Evolutionary conservation across 1,140 invertebrate species (phyloP), one percentile per base, ranked within the genome.

Genomic region (Linepithema humile): DNA sequence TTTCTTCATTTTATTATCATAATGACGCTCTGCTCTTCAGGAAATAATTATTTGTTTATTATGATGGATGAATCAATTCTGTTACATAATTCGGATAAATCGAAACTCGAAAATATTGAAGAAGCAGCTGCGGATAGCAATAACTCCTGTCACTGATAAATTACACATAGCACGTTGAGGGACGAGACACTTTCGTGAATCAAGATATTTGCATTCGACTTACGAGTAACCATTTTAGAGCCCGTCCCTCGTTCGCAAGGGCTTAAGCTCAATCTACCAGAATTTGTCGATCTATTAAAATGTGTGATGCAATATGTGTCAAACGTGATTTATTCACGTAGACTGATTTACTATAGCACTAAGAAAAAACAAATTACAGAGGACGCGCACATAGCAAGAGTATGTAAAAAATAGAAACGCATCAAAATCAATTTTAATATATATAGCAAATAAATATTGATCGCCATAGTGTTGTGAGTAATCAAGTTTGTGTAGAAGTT

Each of bases 381-480:
- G 17, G 29, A n/a, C 17, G 32, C 15, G 59, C 2, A 38, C 29
- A 29, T 20, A 23, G 29, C 29, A 9, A 32, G n/a, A 23, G 26
- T 12, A 40, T 35, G 4, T 48, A 15, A 23, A 62, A 75, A 75
- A 74, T 17, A 50, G 23, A 1, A 3, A 2, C 20, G 29, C 26
- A 23, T 77, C 35, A 64, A 62, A 38, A 48, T 10, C 17, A 2
- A 10, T n/a, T n/a, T n/a, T n/a, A n/a, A n/a, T n/a, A n/a, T n/a
- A n/a, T n/a, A n/a, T n/a, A n/a, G 20, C 7, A 10, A 65, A 77
- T 65, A 23, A 35, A 50, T 77, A 65, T 77, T 65, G 65, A 65
- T 65, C 15, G 74, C 32, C 10, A 26, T 32, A 32, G 10, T 29
- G 48, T 72, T 9, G 40, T 7, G 17, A 6, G 15, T 12, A 45